These are phyloP conservation scores for Taxidea taxus DNA, from an alignment of 2,113 vertebrate genomes.

Conservation along the genomic window DNA sequence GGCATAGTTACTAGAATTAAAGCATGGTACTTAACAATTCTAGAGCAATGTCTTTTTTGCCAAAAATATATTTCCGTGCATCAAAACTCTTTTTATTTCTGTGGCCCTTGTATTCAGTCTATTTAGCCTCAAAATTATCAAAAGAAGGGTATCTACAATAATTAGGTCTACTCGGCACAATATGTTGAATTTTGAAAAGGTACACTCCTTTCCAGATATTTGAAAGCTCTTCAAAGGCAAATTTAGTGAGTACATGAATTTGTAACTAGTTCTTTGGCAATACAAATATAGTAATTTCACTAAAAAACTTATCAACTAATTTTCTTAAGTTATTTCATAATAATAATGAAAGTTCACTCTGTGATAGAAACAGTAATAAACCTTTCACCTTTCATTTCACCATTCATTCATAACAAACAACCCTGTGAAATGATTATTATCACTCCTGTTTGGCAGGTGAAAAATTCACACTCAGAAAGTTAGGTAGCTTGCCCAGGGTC, in stretches of 20 bases:
- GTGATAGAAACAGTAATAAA: neutral
- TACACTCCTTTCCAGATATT: neutral
- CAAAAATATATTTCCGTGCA: neutral
- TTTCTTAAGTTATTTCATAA: neutral
- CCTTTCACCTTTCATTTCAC: neutral
- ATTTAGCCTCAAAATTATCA: neutral
- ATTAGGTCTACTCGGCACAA: neutral
- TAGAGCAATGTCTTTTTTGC: neutral
- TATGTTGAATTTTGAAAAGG: constrained; percentile 40
- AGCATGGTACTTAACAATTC: neutral
- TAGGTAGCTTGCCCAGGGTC: neutral
- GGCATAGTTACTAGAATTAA: neutral
- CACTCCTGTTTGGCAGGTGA: neutral
- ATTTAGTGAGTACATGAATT: neutral
- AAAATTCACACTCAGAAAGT: neutral
- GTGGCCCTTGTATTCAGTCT: neutral
- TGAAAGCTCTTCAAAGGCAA: neutral
- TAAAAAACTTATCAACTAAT: neutral
- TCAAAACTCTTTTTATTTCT: neutral
- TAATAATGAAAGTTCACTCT: neutral
- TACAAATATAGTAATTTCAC: neutral
- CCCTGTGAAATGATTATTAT: neutral
- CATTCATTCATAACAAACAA: neutral
- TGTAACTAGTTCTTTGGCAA: neutral
- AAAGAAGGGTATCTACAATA: neutral